Evolutionary conservation across 37 sponge, comb jelly and placozoan species (phyloP).

Genomic region (Crambe crambe): DNA sequence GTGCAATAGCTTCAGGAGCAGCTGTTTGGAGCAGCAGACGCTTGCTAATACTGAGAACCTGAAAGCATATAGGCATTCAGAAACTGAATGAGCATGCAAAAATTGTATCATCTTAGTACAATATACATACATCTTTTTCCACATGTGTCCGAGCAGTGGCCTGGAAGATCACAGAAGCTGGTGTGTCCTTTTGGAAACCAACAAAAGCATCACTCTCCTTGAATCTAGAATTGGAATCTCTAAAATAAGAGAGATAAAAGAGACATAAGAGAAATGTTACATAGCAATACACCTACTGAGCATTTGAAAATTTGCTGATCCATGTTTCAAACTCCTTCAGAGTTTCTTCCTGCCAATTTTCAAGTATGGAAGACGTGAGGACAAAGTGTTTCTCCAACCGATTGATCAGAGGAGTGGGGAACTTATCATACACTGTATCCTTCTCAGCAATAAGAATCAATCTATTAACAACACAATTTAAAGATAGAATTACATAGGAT

Average conservation of each 20-base stretch:
- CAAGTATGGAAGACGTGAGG: conserved; percentile 61
- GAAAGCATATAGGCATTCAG: no score
- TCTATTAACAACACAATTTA: conserved; percentile 14
- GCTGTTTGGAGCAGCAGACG: conserved; percentile 61
- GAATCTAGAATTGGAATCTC: conserved; percentile 29
- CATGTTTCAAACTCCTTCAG: conserved; percentile 45
- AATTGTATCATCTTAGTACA: no score
- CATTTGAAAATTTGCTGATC: conserved; percentile 35
- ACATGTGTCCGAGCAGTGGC: no score
- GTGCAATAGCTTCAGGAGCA: conserved; percentile 66
- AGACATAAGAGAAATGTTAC: no score
- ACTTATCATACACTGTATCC: conserved; percentile 74
- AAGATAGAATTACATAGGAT: no score
- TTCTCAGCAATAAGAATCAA: conserved; percentile 80
- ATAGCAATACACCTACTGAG: neutral
- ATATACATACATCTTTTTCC: no score
- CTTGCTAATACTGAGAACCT: conserved; percentile 46
- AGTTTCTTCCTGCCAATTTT: conserved; percentile 33
- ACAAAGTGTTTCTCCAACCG: conserved; percentile 92
- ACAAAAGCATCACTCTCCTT: conserved; percentile 68
- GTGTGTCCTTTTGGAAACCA: conserved; percentile 74
- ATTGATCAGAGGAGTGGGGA: conserved; percentile 92
- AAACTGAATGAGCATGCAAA: no score
- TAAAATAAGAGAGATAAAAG: no score
- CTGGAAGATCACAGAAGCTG: conserved; percentile 84